Percentiles rank a stretch among this genome's conserved stretches.
phyloP scores from a whole-genome alignment of 2,113 vertebrate species.

The Muscicapa adusta region DNA sequence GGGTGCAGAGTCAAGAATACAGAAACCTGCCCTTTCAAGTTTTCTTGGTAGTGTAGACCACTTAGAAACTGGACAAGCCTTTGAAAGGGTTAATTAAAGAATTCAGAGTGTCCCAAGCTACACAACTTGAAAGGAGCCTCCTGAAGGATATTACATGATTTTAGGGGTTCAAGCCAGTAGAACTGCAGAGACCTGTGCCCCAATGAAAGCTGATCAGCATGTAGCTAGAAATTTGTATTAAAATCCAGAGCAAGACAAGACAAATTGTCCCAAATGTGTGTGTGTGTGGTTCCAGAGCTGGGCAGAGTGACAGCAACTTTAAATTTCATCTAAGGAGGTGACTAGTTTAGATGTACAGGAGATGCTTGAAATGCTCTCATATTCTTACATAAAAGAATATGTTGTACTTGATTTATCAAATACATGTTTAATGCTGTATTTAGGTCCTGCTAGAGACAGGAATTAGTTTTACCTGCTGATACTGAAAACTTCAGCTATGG shows the following conservation, averaged over 20 bases:
- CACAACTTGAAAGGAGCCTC: not conserved
- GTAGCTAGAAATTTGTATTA: not conserved
- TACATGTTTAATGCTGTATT: fast-evolving
- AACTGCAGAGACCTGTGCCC: not conserved
- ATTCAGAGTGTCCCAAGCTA: not conserved
- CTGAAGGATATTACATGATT: not conserved
- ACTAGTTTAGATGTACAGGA: not conserved
- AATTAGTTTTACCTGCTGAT: not conserved
- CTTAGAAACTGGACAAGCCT: not conserved
- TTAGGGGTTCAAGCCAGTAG: not conserved
- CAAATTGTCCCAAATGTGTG: not conserved
- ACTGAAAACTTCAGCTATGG: not conserved
- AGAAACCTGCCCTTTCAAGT: not conserved
- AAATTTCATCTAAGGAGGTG: not conserved
- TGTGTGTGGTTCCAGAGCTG: not conserved
- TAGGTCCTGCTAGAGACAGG: not conserved
- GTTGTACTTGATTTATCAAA: not conserved
- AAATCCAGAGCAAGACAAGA: not conserved
- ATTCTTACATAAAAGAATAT: not conserved
- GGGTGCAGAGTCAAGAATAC: not conserved
- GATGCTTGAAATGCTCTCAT: not conserved
- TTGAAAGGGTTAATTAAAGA: not conserved
- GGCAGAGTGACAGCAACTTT: not conserved
- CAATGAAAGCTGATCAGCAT: not conserved
- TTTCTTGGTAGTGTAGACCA: not conserved